A percentile compares a stretch with the other conserved stretches of the same genome.
Conservation (phyloP, 1,140 invertebrate species). For the Doryteuthis pealeii region DNA sequence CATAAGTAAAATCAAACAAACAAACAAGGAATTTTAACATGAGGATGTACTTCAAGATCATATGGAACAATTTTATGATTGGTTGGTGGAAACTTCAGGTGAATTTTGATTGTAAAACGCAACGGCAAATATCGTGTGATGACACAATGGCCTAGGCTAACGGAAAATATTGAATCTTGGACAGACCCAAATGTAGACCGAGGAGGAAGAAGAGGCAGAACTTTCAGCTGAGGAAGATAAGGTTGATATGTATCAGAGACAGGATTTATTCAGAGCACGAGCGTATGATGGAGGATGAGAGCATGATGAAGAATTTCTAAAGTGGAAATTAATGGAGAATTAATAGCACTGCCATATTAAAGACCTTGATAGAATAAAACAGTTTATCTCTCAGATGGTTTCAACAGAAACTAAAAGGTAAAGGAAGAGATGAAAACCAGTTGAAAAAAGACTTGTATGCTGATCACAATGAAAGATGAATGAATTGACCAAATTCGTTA, state of each 20-base stretch:
- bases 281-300: background rate
- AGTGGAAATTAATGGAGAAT: background rate
- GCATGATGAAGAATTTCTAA: no score
- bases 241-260: conserved; percentile 10
- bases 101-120: conserved; percentile 4
- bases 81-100: conserved; percentile 18
- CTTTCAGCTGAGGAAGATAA: no score
- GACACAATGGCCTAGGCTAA: conserved; percentile 32
- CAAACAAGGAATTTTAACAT: no score
- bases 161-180: conserved; percentile 14
- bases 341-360: conserved; percentile 13
- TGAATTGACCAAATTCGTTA: conserved; percentile 24
- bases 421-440: conserved; percentile 22
- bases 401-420: conserved; percentile 5
- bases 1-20: conserved; percentile 33
- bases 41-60: no score
- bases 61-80: no score
- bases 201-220: background rate
- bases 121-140: conserved; percentile 21
- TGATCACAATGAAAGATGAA: conserved; percentile 29
- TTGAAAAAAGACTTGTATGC: no score
- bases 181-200: conserved; percentile 3
- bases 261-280: conserved; percentile 12
- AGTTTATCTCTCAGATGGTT: conserved; percentile 6
- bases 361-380: conserved; percentile 14